Base-by-base conservation (phyloP, 2,888 invertebrate species). In the Stenchaetothrips biformis region DNA sequence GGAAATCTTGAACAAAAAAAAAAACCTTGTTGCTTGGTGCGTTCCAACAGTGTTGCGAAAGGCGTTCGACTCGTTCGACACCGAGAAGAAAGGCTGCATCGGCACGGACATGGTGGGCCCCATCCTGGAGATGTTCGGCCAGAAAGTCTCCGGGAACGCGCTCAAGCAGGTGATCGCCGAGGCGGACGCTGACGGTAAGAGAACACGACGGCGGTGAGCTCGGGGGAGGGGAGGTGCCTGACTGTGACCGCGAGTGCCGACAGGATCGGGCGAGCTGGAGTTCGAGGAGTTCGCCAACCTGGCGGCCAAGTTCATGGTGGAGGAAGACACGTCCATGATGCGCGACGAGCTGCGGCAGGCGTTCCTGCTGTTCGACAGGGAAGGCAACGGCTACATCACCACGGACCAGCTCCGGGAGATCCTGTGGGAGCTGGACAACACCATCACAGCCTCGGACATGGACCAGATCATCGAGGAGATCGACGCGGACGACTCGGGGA, bases 401-500 rank as follows among this genome's bases (percentile, higher is more conserved):
- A 95, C 95, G 62, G 94, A 93, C 59, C 94, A 94, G 78, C 88
- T 97, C 82, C 91, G 95, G 82, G 97, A 97, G 88, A 98, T 98
- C 88, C 91, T 98, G 83, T 93, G 92, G 84, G 97, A 96, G 86
- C 88, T 98, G 80, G 98, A 98, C 86, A 97, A 97, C 85, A 96
- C 96, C 84, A 89, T 98, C 81, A 92, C 94, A 0, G 91, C 93
- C 80, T 94, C 95, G 82, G 97, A 97, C 85, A 89, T 98, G 85
- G 96, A 98, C 85, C 93, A 91, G 88, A 98, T 98, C 93, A 97
- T 98, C 86, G 94, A 95, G 82, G 97, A 98, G 88, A 97, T 98
- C 86, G 98, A 98, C 88, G 92, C 96, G 84, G 98, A 98, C 86
- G 97, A 97, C 80, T 97, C 97, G 4, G 98, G 98, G 84, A 98